Percentiles rank a stretch among this genome's conserved stretches.
These are phyloP conservation scores for Drosophila differens DNA, from an alignment of 2,888 invertebrate species.

Conservation along the genomic window DNA sequence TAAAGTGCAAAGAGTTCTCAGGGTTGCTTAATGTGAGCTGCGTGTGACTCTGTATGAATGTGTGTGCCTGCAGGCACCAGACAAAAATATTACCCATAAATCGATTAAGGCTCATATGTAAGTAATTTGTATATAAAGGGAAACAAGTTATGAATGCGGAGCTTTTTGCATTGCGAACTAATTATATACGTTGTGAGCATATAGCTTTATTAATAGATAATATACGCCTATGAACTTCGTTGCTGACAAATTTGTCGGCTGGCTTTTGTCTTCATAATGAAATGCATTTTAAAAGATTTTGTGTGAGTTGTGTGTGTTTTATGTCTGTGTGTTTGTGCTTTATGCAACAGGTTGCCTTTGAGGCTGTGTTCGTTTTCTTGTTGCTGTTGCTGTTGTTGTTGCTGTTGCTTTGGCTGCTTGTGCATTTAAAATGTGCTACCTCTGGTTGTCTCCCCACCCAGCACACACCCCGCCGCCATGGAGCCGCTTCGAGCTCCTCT, in stretches of 20 bases:
- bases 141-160: background rate
- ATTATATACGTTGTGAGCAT: background rate
- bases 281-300: conserved; percentile 66
- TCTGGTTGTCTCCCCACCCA: conserved; percentile 12
- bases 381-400: background rate
- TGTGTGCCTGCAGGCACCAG: background rate
- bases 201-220: background rate
- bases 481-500: conserved; percentile 20
- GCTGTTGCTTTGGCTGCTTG: conserved; percentile 35
- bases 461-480: background rate
- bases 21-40: conserved; percentile 33
- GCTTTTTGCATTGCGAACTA: background rate
- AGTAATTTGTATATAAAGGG: background rate
- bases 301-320: conserved; percentile 38
- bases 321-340: conserved; percentile 38
- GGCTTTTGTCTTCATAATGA: conserved; percentile 48
- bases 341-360: conserved; percentile 72
- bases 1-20: conserved; percentile 70
- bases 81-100: conserved; percentile 29
- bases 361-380: conserved; percentile 41
- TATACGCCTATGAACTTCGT: background rate
- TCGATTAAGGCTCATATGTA: background rate
- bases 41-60: background rate
- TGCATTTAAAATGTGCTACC: conserved; percentile 53
- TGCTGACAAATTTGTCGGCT: conserved; percentile 40